Conservation (phyloP, 2,113 vertebrate genomes). For the Cochlearius cochlearius region DNA sequence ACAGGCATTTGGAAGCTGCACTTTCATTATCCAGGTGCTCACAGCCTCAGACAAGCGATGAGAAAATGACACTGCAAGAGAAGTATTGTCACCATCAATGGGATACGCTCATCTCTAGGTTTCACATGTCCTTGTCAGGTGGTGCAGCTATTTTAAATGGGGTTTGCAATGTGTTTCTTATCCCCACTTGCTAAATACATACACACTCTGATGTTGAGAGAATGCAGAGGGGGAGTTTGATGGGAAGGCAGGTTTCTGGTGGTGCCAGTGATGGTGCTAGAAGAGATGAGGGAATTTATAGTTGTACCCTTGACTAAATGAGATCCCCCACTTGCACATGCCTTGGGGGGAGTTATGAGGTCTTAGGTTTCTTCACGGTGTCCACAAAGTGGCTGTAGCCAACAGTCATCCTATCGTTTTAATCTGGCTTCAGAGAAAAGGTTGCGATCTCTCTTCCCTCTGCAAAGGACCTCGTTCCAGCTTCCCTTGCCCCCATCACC, state of each 20-base stretch:
- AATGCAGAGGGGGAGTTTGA: neutral
- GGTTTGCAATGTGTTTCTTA: neutral
- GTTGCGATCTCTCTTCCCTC: neutral
- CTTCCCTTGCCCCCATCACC: neutral
- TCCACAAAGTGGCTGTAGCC: neutral
- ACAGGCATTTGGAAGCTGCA: neutral
- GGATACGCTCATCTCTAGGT: neutral
- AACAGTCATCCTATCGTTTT: neutral
- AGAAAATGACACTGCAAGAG: neutral
- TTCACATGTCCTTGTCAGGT: neutral
- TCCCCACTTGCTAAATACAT: neutral
- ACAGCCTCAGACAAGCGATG: neutral
- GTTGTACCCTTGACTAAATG: neutral
- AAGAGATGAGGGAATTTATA: neutral
- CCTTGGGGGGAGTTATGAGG: neutral
- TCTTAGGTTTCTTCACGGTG: neutral
- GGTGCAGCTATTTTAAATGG: neutral
- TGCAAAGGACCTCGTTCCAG: neutral
- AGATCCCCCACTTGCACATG: neutral
- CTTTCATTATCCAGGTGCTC: neutral
- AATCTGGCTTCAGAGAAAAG: neutral
- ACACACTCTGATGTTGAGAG: neutral
- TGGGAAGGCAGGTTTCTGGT: neutral
- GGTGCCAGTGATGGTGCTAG: neutral
- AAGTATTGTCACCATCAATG: neutral